These are phyloP conservation scores for Anas platyrhynchos DNA, from an alignment of 2,113 vertebrate genomes.

Conservation along the genomic window DNA sequence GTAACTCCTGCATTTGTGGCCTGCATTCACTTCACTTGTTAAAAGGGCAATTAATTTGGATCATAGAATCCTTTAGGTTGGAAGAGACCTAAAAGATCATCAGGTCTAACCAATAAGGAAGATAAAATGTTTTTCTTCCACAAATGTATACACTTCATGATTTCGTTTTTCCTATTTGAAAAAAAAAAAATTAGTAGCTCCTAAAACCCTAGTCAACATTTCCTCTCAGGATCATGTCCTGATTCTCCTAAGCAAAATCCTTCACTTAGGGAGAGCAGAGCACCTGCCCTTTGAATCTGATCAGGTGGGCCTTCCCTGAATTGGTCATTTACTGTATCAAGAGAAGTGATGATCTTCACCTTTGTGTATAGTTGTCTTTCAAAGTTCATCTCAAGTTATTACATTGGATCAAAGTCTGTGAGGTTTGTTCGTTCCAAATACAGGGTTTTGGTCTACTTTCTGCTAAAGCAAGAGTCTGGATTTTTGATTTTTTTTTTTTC, in stretches of 20 bases:
- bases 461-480: not conserved
- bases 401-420: not conserved
- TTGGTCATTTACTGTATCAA: no score
- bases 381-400: not conserved
- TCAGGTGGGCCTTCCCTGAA: not conserved
- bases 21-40: not conserved
- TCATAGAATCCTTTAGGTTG: no score
- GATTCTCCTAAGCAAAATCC: not conserved
- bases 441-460: not conserved
- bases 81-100: no score
- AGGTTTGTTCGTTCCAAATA: not conserved
- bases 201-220: not conserved
- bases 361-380: not conserved
- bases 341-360: no score
- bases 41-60: no score
- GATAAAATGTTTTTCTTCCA: not conserved
- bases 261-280: not conserved
- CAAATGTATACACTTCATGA: not conserved
- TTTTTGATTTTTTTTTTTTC: not conserved
- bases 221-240: not conserved
- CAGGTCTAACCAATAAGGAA: not conserved
- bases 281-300: not conserved
- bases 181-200: not conserved
- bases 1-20: not conserved
- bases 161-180: not conserved